Percentiles rank a stretch among this genome's conserved stretches.
Evolutionary conservation across 2,797 vertebrate genomes (phyloP).

Genomic region (Acrossocheilus wenchowensis): DNA sequence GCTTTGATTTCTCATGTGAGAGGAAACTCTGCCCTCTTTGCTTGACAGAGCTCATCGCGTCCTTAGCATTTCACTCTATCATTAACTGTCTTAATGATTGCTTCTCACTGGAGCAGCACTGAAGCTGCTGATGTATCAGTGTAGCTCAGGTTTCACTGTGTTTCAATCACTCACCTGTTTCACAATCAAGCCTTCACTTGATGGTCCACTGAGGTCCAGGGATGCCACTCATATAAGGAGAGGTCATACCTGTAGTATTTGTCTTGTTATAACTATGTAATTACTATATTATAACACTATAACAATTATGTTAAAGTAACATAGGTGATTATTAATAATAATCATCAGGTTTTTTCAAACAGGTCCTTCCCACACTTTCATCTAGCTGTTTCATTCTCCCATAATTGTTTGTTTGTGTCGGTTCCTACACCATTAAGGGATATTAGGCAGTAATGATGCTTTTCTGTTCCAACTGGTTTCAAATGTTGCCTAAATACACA

Average conservation of each 20-base stretch:
- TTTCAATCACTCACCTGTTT: slow-evolving; percentile 28
- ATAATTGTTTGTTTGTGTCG: slow-evolving; percentile 7
- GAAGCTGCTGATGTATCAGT: slow-evolving; percentile 32
- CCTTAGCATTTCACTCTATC: slow-evolving; percentile 42
- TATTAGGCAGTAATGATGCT: background rate
- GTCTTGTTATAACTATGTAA: background rate
- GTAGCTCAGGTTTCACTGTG: slow-evolving; percentile 37
- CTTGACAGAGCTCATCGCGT: slow-evolving; percentile 35
- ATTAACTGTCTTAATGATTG: slow-evolving; percentile 55
- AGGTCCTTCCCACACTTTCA: background rate
- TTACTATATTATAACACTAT: background rate
- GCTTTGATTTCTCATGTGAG: slow-evolving; percentile 59
- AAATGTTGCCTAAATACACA: slow-evolving; percentile 52
- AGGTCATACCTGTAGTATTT: background rate
- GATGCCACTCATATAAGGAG: slow-evolving; percentile 4
- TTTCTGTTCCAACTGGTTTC: slow-evolving; percentile 47
- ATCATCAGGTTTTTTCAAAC: background rate
- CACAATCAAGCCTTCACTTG: slow-evolving; percentile 37
- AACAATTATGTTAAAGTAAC: background rate
- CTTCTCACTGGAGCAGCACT: slow-evolving; percentile 45
- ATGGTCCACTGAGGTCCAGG: slow-evolving; percentile 24
- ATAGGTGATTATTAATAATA: background rate
- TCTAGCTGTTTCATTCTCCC: background rate
- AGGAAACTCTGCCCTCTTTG: slow-evolving; percentile 35
- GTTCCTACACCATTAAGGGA: slow-evolving; percentile 11